Evolutionary conservation across 2,888 invertebrate genomes (phyloP), one percentile per base, ranked within the genome.

Genomic region (Nudaria mundana): DNA sequence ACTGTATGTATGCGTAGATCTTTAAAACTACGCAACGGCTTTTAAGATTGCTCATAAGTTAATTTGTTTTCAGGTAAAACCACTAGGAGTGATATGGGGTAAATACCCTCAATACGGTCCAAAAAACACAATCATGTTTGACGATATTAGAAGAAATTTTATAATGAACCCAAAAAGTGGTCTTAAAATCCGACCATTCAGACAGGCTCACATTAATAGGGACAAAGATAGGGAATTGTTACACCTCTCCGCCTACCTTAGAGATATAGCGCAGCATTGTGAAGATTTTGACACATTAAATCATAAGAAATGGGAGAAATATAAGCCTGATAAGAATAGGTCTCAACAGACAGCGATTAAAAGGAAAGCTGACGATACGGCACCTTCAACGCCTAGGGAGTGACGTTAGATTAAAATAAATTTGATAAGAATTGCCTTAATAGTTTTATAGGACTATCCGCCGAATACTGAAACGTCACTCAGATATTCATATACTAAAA

Each of bases 111-210:
- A 98, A 70, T 98, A 96, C 81, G 94, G 92, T 31, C 88, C 94
- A 0, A 95, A 94, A 70, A 99, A 99, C 76, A 98, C 98, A 0
- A 97, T 99, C 49, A 99, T 99, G 98, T 96, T 99, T 64, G 98
- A 99, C 71, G 98, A 99, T 66, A 95, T 98, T 24, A 90, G 98
- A 37, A 90, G 98, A 57, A 99, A 99, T 81, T 99, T 99, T 68
- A 92, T 98, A 24, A 98, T 99, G 98, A 99, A 99, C 78, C 98
- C 98, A 0, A 95, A 95, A 62, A 96, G 95, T 44, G 98, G 98
- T 0, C 86, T 98, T 0, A 94, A 94, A 78, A 98, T 98, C 62
- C 91, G 94, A 66, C 94, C 98, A 0, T 98, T 98, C 75, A 91
- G 95, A 3, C 95, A 98, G 67, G 98, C 98, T 0, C 98, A 98